These are phyloP conservation scores for Drosophila paulistorum DNA, from an alignment of 1,140 invertebrate species.

Conservation along the genomic window DNA sequence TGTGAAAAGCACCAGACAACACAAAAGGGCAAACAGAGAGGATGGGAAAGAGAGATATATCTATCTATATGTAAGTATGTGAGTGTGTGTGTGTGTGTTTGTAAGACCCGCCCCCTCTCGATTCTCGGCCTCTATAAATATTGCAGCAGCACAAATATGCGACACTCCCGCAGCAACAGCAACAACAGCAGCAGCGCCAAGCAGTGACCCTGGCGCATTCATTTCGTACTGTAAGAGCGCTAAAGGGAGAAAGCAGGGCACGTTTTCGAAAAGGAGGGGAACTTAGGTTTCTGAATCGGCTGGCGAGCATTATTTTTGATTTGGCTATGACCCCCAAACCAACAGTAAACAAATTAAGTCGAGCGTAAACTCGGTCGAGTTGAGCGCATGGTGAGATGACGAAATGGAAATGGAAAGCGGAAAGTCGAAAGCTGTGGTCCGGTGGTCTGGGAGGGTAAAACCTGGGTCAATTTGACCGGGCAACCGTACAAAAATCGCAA, in stretches of 20 bases:
- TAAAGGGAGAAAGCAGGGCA: not conserved
- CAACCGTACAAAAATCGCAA: slow-evolving; percentile 74
- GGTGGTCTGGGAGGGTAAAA: not conserved
- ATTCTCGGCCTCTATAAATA: slow-evolving; percentile 56
- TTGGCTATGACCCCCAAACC: slow-evolving; percentile 72
- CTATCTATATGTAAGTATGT: not conserved
- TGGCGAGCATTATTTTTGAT: slow-evolving; percentile 63
- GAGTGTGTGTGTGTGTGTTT: not conserved
- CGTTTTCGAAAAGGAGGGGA: not conserved
- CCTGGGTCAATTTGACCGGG: slow-evolving; percentile 26
- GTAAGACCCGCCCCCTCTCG: slow-evolving; percentile 9
- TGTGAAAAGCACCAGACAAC: slow-evolving; percentile 46
- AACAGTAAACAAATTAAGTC: slow-evolving; percentile 81
- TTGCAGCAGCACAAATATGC: slow-evolving; percentile 72
- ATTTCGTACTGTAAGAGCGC: slow-evolving; percentile 35
- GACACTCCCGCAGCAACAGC: slow-evolving; percentile 40
- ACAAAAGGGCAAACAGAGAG: slow-evolving; percentile 24
- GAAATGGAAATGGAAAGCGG: slow-evolving; percentile 1
- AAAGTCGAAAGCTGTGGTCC: not conserved
- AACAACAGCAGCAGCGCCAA: slow-evolving; percentile 26
- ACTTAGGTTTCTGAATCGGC: slow-evolving; percentile 23
- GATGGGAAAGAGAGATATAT: not conserved
- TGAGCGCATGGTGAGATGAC: slow-evolving; percentile 20
- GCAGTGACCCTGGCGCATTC: slow-evolving; percentile 44
- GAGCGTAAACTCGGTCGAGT: slow-evolving; percentile 71